Evolutionary conservation across 2,888 invertebrate genomes (phyloP).

Genomic region (Standfussiana lucernea): DNA sequence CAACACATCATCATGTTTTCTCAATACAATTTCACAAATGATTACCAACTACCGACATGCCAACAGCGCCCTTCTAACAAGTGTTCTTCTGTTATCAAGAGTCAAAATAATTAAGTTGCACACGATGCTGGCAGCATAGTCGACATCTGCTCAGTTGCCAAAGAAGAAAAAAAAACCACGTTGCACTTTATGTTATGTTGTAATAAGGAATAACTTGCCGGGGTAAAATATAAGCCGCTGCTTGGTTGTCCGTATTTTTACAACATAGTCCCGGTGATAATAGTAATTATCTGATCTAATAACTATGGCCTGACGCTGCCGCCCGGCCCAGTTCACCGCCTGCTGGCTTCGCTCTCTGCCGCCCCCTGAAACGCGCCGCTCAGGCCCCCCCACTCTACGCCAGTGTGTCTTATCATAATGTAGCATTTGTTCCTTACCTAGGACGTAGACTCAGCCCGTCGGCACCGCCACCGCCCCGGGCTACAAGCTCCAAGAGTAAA

Average conservation of each 20-base stretch:
- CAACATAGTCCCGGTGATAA: too few relatives aligned
- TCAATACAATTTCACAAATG: neutral
- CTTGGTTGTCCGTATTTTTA: too few relatives aligned
- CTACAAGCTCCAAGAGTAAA: constrained; percentile 32
- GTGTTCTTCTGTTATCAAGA: too few relatives aligned
- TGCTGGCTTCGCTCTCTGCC: too few relatives aligned
- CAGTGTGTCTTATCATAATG: neutral
- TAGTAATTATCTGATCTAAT: too few relatives aligned
- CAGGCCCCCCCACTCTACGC: too few relatives aligned
- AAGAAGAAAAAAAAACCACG: neutral
- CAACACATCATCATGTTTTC: neutral
- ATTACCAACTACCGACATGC: neutral
- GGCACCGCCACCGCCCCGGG: constrained; percentile 2
- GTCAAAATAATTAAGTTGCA: neutral
- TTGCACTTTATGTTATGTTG: neutral
- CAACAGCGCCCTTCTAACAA: neutral
- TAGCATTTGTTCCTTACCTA: constrained; percentile 6
- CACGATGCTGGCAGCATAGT: neutral
- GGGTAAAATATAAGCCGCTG: too few relatives aligned
- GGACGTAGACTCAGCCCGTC: constrained; percentile 1
- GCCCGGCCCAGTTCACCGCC: too few relatives aligned
- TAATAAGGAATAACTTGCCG: too few relatives aligned
- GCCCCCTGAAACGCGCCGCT: too few relatives aligned
- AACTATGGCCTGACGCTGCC: too few relatives aligned
- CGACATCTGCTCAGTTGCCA: neutral